Evolutionary conservation across 2,888 invertebrate species (phyloP), one percentile per base, ranked within the genome.

Genomic region (Heliothis peltigera): DNA sequence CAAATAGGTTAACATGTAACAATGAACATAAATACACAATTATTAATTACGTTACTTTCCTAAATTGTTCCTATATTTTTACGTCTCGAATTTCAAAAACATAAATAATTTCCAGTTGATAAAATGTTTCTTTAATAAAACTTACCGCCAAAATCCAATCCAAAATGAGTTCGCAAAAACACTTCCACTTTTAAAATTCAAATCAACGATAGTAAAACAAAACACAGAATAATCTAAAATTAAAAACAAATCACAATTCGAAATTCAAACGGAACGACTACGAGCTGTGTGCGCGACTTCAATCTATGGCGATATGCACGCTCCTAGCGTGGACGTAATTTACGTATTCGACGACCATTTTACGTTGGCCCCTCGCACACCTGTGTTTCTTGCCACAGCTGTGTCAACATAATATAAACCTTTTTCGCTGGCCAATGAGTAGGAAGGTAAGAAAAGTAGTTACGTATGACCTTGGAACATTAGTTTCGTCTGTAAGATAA

Each of bases 261-360:
- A 75, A 77, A 76, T 81, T 84, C 66, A 69, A 79, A 72, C 77
- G 65, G 70, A 79, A 80, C 82, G 83, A 81, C 83, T 81, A 81
- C 67, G 84, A 81, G 86, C 77, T 79, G 88, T 85, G 89, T 87
- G 84, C 90, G 87, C 91, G 89, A 78, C 86, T 86, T 82, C 84
- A 84, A 87, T 87, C 89, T 87, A 88, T 87, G 84, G 85, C 89
- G 88, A 81, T 89, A 87, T 89, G 88, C 85, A 87, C 82, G 84
- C 77, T 82, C 77, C 76, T 83, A 80, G 83, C 80, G 85, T 84
- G 85, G 84, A 82, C 87, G 87, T 86, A 89, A 84, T 91, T 91
- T 89, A 90, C 90, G 84, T 87, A 79, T 81, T 84, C 70, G 54
- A 54, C 55, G 71, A 77, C 92, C 87, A 89, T 66, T 85, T 78